These are phyloP conservation scores for Ennomos fuscantarius DNA, from an alignment of 2,888 invertebrate species.

Conservation along the genomic window DNA sequence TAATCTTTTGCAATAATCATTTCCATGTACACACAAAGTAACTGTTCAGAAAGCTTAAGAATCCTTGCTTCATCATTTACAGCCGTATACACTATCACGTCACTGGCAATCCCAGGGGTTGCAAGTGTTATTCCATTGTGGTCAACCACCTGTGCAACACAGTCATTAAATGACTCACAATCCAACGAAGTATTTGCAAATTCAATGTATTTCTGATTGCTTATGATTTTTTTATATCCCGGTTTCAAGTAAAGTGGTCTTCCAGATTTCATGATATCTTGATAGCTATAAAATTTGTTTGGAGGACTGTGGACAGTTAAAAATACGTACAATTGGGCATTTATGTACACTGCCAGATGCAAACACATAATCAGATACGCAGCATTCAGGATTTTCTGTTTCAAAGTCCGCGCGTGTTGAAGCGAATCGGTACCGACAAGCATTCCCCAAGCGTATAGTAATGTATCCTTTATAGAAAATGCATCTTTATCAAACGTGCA, in stretches of 20 bases:
- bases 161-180: slow-evolving; percentile 56
- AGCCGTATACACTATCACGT: slow-evolving; percentile 58
- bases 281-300: slow-evolving; percentile 52
- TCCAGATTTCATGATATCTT: slow-evolving; percentile 60
- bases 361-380: slow-evolving; percentile 61
- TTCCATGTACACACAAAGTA: slow-evolving; percentile 65
- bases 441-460: slow-evolving; percentile 64
- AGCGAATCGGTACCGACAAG: slow-evolving; percentile 60
- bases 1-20: slow-evolving; percentile 63
- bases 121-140: slow-evolving; percentile 60
- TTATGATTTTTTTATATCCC: slow-evolving; percentile 55
- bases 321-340: slow-evolving; percentile 65
- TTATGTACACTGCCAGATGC: slow-evolving; percentile 61
- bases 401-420: slow-evolving; percentile 53
- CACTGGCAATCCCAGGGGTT: slow-evolving; percentile 53
- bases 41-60: slow-evolving; percentile 53
- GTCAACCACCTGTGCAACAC: slow-evolving; percentile 45
- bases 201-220: slow-evolving; percentile 53
- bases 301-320: slow-evolving; percentile 66
- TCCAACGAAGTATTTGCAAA: slow-evolving; percentile 55
- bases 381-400: slow-evolving; percentile 64
- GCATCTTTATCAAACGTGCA: slow-evolving; percentile 50
- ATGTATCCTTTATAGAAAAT: slow-evolving; percentile 48
- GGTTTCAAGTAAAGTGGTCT: slow-evolving; percentile 50
- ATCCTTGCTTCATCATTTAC: slow-evolving; percentile 64